Evolutionary conservation across 2,888 invertebrate genomes (phyloP), one percentile per base, ranked within the genome.

Genomic region (Hypena proboscidalis): DNA sequence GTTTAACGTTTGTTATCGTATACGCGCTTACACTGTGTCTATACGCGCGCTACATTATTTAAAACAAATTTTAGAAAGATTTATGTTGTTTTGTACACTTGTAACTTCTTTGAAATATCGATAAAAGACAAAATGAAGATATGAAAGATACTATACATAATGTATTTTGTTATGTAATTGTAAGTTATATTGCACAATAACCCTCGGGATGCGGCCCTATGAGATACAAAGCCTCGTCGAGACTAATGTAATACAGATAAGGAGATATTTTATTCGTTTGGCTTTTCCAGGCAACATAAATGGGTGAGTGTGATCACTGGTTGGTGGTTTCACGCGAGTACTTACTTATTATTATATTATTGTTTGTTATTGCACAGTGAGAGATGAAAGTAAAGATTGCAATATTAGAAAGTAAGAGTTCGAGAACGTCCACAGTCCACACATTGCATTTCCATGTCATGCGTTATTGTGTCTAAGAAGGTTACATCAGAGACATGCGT

Each of bases 361-460:
- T 32, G 17, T 48, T 38, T 39, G 26, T 25, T 33, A 41, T 37
- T 35, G 14, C n/a, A 23, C 2, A 33, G 27, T 34, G 29, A 53
- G 21, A 30, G 15, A 41, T 34, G 37, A 8, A 41, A 45, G 21
- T 32, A 31, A 25, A 32, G 10, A 32, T 43, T 29, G 34, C 29
- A 40, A 41, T 13, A 52, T 52, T 35, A 43, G 10, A 17, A 36
- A 22, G 45, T 49, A 37, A 26, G 39, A 25, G 29, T 36, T 27
- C 35, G 31, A 21, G 44, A 54, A 58, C 36, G 52, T 57, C 52
- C 60, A 63, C 74, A 70, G 74, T 74, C 65, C 75, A 74, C 74
- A 74, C 74, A 74, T 67, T 73, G 74, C 60, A 67, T 72, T 72
- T 74, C 72, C 75, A 58, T 52, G 51, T 51, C 68, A 70, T 69